phyloP scores from a whole-genome alignment of 30 jellyfish, hydroid and myxozoan genomes.

The Chironex yamaguchii region DNA sequence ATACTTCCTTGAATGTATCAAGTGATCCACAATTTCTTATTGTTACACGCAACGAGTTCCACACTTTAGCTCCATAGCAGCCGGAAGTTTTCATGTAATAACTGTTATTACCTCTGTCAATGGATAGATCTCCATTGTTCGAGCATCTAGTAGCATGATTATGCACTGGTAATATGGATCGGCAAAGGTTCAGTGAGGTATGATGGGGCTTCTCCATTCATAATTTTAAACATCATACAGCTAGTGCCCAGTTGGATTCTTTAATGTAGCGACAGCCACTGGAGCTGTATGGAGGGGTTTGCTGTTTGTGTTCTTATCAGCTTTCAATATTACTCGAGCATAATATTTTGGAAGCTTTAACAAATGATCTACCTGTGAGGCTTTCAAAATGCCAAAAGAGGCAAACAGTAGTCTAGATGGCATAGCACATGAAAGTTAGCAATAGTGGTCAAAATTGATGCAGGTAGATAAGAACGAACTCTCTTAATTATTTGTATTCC shows the following conservation, averaged over 20 bases:
- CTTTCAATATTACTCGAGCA: constrained; percentile 9
- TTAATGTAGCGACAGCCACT: constrained; percentile 47
- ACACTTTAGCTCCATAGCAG: neutral
- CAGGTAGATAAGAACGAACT: constrained; percentile 12
- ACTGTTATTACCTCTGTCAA: neutral
- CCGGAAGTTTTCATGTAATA: neutral
- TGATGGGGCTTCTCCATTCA: constrained; percentile 37
- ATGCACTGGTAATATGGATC: neutral
- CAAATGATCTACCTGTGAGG: constrained; percentile 14
- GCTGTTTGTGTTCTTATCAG: constrained; percentile 7
- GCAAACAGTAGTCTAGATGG: constrained; percentile 61
- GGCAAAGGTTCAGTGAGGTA: constrained; percentile 20
- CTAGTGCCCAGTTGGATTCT: constrained; percentile 22
- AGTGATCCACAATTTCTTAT: neutral
- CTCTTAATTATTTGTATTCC: constrained; percentile 44
- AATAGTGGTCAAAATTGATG: neutral
- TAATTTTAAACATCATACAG: constrained; percentile 43
- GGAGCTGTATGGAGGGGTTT: constrained; percentile 22
- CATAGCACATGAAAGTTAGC: constrained; percentile 56
- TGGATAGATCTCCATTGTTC: neutral
- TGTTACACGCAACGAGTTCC: neutral
- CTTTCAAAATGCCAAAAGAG: constrained; percentile 29
- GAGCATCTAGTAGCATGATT: neutral
- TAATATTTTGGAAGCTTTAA: constrained; percentile 35
- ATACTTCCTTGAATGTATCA: neutral